phyloP scores from a whole-genome alignment of 2,113 vertebrate genomes.

The Nothocercus julius region DNA sequence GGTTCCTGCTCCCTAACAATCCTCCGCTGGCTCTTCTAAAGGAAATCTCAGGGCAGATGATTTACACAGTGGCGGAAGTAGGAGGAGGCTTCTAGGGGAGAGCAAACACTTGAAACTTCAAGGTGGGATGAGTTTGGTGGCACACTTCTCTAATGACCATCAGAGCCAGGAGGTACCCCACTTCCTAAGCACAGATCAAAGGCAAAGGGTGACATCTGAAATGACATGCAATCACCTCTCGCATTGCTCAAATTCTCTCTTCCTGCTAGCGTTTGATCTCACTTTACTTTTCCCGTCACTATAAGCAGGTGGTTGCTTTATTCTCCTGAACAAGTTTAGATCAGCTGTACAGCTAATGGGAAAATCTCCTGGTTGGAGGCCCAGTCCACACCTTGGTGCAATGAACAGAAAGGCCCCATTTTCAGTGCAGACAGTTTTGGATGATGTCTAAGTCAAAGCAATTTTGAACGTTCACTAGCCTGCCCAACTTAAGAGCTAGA shows the following conservation, averaged over 20 bases:
- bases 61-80: constrained; percentile 60
- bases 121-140: constrained; percentile 71
- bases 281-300: constrained; percentile 56
- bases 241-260: constrained; percentile 70
- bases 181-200: constrained; percentile 78
- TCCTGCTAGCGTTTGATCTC: constrained; percentile 46
- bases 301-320: constrained; percentile 59
- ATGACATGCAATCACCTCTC: constrained; percentile 60
- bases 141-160: constrained; percentile 71
- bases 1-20: neutral
- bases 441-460: neutral
- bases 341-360: constrained; percentile 45
- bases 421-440: neutral
- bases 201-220: constrained; percentile 67
- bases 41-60: constrained; percentile 28
- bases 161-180: constrained; percentile 59
- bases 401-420: neutral
- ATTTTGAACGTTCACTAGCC: neutral
- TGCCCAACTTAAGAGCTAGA: neutral
- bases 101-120: constrained; percentile 78
- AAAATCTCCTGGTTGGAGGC: neutral
- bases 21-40: constrained; percentile 1
- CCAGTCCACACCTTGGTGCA: neutral
- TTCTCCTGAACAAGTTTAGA: constrained; percentile 42
- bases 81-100: constrained; percentile 54